Evolutionary conservation across 2,113 vertebrate genomes (phyloP).

Genomic region (Channa maculata): DNA sequence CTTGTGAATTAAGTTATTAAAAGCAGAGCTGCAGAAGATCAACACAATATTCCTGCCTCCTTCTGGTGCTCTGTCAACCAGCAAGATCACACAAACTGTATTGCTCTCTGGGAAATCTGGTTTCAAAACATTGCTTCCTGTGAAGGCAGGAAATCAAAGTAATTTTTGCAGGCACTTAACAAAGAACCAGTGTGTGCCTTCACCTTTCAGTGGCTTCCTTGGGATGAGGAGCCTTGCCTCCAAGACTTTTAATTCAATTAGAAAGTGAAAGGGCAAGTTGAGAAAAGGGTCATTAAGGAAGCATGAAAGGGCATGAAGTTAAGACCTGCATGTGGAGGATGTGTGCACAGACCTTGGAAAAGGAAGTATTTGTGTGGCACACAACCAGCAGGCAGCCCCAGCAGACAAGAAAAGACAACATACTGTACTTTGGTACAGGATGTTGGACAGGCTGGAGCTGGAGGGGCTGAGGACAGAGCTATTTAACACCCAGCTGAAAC

Average conservation of each 20-base stretch:
- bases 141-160: constrained; percentile 87
- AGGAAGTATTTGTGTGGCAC: constrained; percentile 36
- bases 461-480: constrained; percentile 20
- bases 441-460: constrained; percentile 37
- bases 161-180: constrained; percentile 85
- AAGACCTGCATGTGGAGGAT: constrained; percentile 29
- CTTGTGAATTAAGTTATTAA: constrained; percentile 9
- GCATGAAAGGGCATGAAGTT: constrained; percentile 52
- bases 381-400: constrained; percentile 36
- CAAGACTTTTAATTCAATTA: constrained; percentile 72
- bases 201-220: constrained; percentile 64
- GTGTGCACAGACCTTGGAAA: constrained; percentile 48
- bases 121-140: constrained; percentile 88
- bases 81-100: constrained; percentile 42
- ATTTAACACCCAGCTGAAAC: constrained; percentile 53
- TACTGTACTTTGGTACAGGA: constrained; percentile 5
- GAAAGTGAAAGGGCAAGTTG: constrained; percentile 37
- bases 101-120: constrained; percentile 82
- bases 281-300: constrained; percentile 28
- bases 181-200: constrained; percentile 80
- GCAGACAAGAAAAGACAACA: constrained; percentile 43
- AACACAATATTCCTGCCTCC: constrained; percentile 32
- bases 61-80: constrained; percentile 35
- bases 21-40: constrained; percentile 21
- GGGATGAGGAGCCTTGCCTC: constrained; percentile 59